A percentile compares a stretch with the other conserved stretches of the same genome.
phyloP scores from a whole-genome alignment of 2,113 vertebrate genomes.

The Caretta caretta region DNA sequence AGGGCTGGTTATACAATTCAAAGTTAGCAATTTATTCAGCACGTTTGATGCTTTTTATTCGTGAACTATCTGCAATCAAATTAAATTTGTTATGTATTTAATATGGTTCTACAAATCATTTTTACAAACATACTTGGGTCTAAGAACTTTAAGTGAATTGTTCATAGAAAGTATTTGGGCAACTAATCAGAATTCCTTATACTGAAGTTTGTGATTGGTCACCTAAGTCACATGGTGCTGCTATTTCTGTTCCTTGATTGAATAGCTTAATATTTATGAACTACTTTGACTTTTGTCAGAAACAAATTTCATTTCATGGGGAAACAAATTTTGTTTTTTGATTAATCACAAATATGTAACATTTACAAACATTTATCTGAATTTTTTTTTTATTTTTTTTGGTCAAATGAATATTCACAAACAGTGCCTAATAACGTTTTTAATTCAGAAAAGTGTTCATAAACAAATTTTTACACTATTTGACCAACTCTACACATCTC shows the following conservation, averaged over 20 bases:
- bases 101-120: neutral
- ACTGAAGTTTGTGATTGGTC: neutral
- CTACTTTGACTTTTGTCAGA: fast-evolving
- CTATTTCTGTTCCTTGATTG: neutral
- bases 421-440: slow-evolving; percentile 29
- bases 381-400: neutral
- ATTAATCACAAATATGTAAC: neutral
- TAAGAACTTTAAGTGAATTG: neutral
- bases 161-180: neutral
- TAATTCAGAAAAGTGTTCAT: slow-evolving; percentile 60
- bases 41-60: neutral
- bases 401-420: neutral
- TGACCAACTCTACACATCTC: slow-evolving; percentile 54
- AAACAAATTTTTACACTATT: slow-evolving; percentile 51
- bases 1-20: neutral
- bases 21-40: neutral
- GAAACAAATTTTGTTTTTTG: slow-evolving; percentile 11
- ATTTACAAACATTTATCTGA: neutral
- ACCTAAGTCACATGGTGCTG: neutral
- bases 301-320: neutral
- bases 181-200: neutral
- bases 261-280: fast-evolving
- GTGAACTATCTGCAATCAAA: neutral
- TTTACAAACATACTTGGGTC: neutral
- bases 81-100: neutral